A percentile compares a stretch with the other conserved stretches of the same genome.
These are phyloP conservation scores for Aspidiotus destructor DNA, from an alignment of 2,888 invertebrate species.

Conservation along the genomic window DNA sequence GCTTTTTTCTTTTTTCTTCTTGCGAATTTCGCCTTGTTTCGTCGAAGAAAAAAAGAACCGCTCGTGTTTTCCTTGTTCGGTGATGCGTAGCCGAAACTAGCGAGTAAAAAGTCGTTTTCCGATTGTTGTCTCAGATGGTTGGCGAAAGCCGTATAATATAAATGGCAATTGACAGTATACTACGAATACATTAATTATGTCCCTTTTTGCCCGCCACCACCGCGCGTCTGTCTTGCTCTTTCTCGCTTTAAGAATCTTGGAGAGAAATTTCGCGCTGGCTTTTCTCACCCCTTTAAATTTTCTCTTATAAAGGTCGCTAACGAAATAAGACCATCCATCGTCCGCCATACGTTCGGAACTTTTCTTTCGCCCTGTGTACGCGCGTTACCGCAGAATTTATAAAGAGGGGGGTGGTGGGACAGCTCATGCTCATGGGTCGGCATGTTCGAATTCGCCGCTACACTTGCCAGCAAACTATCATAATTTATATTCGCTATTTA, in stretches of 20 bases:
- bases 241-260: slow-evolving; percentile 9
- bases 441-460: slow-evolving; percentile 23
- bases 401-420: not conserved
- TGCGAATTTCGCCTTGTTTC: too few relatives aligned
- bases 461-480: slow-evolving; percentile 31
- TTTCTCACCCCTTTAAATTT: slow-evolving; percentile 9
- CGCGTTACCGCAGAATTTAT: not conserved
- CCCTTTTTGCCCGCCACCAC: slow-evolving; percentile 25
- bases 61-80: not conserved
- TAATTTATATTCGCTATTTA: slow-evolving; percentile 33
- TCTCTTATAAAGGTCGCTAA: slow-evolving; percentile 16
- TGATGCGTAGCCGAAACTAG: not conserved
- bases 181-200: slow-evolving; percentile 28
- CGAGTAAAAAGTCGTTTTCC: not conserved
- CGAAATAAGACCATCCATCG: slow-evolving; percentile 27
- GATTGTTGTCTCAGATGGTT: slow-evolving; percentile 1
- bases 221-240: too few relatives aligned
- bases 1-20: too few relatives aligned
- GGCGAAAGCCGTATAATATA: slow-evolving; percentile 10
- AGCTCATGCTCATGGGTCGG: slow-evolving; percentile 2
- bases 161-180: slow-evolving; percentile 27
- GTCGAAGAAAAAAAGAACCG: not conserved
- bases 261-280: slow-evolving; percentile 21
- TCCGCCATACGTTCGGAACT: slow-evolving; percentile 31
- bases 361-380: slow-evolving; percentile 1